Base-by-base conservation (phyloP, 2,797 vertebrate species). In the Schizopygopsis pylzovi region DNA sequence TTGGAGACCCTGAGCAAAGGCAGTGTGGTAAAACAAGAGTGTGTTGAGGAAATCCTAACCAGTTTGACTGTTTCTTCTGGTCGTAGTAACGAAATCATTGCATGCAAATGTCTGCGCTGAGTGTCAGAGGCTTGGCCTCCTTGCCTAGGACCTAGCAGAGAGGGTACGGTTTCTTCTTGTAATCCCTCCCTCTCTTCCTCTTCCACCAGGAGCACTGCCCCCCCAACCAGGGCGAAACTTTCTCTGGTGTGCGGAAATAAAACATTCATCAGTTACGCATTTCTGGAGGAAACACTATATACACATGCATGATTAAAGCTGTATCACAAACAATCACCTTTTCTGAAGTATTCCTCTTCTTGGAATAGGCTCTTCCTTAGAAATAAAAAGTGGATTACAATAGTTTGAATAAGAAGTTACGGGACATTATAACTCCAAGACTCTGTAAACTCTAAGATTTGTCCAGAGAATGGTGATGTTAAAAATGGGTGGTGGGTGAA, bases 211-310 rank as follows among this genome's bases (percentile, higher is more conserved):
- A 97, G 94, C 6, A 96, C 97, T 0, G 97, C 97, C 47, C 98
- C 98, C 59, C 96, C 97, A 28, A 99, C 96, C 28, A 98, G 93
- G 0, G 97, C 97, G 28, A 99, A 99, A 91, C 98, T 99, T 94
- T 99, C 97, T 92, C 98, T 99, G 88, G 12, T n/a, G 59, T 37
- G 15, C 78, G 9, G 20, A 56, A 71, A 78, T 79, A 8, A 83
- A 84, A 86, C 4, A 70, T 37, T 28, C 13, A 86, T 61, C 18
- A 72, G 70, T 56, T 37, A 39, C 59, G 12, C 39, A 71, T 61
- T 79, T 45, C n/a, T 56, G 68, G 8, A 83, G 52, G 56, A 71
- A 75, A 79, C 15, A 80, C 75, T 37, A 45, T 41, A 82, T 28
- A 56, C 76, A 56, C 47, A 67, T 39, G 41, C 33, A 28, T 85